These are phyloP conservation scores for Zaprionus davidi DNA, from an alignment of 1,140 invertebrate genomes.

Conservation along the genomic window DNA sequence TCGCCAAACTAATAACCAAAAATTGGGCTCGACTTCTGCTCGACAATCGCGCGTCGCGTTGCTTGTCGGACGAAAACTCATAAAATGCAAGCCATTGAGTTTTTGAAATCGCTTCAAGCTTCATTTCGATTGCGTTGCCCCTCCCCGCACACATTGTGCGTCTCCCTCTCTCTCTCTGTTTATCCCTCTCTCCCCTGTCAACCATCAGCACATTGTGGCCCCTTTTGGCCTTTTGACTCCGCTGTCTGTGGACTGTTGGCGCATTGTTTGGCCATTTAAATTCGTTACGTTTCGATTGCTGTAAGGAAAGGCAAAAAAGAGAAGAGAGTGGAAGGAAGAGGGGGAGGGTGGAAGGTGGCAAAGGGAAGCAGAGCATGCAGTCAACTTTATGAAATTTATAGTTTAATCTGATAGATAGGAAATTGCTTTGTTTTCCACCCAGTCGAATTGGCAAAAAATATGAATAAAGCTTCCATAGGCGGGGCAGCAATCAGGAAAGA, in stretches of 20 bases:
- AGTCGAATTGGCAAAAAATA: conserved; percentile 43
- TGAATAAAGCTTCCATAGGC: conserved; percentile 20
- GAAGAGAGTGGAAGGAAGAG: neutral
- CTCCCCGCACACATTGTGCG: neutral
- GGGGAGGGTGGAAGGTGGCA: neutral
- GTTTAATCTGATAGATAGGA: conserved; percentile 82
- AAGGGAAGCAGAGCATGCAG: conserved; percentile 59
- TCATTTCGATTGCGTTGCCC: conserved; percentile 67
- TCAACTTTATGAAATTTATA: conserved; percentile 82
- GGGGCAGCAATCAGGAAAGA: conserved; percentile 20
- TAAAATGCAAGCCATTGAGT: conserved; percentile 82
- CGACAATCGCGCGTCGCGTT: conserved; percentile 22
- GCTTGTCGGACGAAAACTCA: conserved; percentile 58
- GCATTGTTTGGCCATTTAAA: conserved; percentile 79
- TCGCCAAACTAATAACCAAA: conserved; percentile 71
- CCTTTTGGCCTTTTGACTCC: conserved; percentile 67
- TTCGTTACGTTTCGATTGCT: conserved; percentile 82
- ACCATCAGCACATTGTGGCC: conserved; percentile 23
- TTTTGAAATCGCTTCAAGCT: conserved; percentile 80
- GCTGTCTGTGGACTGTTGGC: conserved; percentile 48
- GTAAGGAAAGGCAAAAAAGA: conserved; percentile 19
- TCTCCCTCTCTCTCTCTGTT: neutral
- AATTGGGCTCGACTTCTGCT: conserved; percentile 63
- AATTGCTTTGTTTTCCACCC: conserved; percentile 77
- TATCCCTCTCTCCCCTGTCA: neutral